A percentile compares a stretch with the other conserved stretches of the same genome.
phyloP scores from a whole-genome alignment of 1,140 invertebrate genomes.

The Cydia strobilella region DNA sequence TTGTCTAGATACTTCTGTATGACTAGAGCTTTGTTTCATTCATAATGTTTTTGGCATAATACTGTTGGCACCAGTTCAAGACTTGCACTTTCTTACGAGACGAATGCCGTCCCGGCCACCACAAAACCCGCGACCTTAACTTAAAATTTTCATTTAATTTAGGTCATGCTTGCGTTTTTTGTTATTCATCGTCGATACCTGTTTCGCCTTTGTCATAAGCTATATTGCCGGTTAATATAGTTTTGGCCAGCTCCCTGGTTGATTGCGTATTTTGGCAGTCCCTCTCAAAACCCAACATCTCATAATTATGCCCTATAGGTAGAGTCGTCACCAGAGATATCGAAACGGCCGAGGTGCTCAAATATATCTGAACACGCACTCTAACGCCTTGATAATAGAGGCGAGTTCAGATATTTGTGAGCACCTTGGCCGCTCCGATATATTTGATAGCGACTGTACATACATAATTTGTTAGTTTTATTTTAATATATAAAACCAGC shows the following conservation, averaged over 20 bases:
- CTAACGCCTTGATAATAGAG: too few species aligned
- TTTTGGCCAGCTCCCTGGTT: neutral
- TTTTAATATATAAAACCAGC: neutral
- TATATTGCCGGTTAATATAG: neutral
- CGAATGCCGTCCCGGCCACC: neutral
- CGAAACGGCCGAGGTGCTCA: too few species aligned
- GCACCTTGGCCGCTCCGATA: too few species aligned
- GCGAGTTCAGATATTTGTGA: too few species aligned
- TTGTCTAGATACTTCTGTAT: neutral
- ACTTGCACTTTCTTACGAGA: conserved; percentile 5
- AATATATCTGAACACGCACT: too few species aligned
- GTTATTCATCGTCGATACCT: neutral
- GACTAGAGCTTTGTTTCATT: neutral
- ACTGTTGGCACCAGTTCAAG: neutral
- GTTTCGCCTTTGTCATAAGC: neutral
- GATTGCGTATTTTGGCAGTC: neutral
- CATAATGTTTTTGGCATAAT: conserved; percentile 21
- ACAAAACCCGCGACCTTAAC: neutral
- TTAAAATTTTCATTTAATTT: neutral
- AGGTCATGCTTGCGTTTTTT: neutral
- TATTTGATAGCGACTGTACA: too few species aligned
- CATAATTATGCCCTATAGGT: neutral
- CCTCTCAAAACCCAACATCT: neutral
- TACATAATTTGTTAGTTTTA: neutral
- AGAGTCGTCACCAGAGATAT: too few species aligned